Conservation (phyloP, 2,113 vertebrate species). For the Ammodytes dubius region DNA sequence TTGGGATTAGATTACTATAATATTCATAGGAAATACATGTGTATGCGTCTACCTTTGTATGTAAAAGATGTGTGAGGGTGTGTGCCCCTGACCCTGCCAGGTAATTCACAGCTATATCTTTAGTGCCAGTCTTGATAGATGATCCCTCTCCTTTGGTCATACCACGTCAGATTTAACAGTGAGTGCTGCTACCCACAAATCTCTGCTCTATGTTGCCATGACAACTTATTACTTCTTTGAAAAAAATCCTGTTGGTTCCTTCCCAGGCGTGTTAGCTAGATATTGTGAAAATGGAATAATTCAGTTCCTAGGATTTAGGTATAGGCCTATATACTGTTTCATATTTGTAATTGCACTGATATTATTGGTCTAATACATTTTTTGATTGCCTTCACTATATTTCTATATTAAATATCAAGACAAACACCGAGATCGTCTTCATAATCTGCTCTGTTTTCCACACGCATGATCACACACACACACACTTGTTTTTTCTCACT, state of each 20-base stretch:
- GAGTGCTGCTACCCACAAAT: constrained; percentile 57
- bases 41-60: background rate
- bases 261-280: constrained; percentile 16
- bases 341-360: background rate
- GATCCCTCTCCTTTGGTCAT: constrained; percentile 43
- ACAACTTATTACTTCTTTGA: constrained; percentile 43
- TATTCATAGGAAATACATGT: constrained; percentile 7
- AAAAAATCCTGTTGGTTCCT: constrained; percentile 13
- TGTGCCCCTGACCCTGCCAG: background rate
- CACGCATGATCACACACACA: background rate
- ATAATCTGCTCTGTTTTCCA: background rate
- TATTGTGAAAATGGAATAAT: constrained; percentile 13
- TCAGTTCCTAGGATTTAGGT: background rate
- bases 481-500: constrained; percentile 13
- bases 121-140: constrained; percentile 48
- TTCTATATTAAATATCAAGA: background rate
- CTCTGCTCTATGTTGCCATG: constrained; percentile 60
- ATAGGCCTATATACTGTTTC: background rate
- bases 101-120: constrained; percentile 40
- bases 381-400: background rate
- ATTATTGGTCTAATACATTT: background rate
- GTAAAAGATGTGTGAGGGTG: background rate
- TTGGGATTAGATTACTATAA: background rate
- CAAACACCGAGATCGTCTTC: background rate
- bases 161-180: constrained; percentile 55